Base-by-base conservation (phyloP, 2,888 invertebrate genomes). In the Spisula solida region DNA sequence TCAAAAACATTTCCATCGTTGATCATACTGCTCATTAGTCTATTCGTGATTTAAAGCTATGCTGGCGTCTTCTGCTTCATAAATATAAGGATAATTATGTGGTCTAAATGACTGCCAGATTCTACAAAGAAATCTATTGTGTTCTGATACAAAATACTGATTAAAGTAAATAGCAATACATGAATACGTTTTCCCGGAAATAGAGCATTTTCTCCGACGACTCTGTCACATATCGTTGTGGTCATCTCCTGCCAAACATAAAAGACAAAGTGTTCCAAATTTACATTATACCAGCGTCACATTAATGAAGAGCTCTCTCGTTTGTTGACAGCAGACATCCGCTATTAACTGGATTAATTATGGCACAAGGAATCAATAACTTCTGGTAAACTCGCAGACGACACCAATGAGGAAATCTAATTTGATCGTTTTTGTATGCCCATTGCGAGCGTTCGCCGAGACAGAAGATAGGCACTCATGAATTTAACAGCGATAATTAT, bases 331-430 rank as follows among this genome's bases (percentile, higher is more conserved):
- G 75, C 75, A 75, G 75, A 75, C 75, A 34, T 75, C 75, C 75
- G 75, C 75, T 75, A 75, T 75, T 75, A 75, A 75, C 75, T 75
- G 31, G 75, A 75, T 75, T 75, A 75, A 75, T 75, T 75, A 75
- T 75, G 75, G 75, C 75, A 75, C 31, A 34, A 75, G 31, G 75
- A 75, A 75, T 75, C 75, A 34, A 75, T 75, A 75, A 34, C 34
- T 34, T 31, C 34, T 75, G 75, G 31, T 31, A 75, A 1, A 75
- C 31, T 34, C 29, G 75, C 34, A 75, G 75, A 75, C 75, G 75
- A 75, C 75, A 75, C 14, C 75, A 31, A 34, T 75, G 75, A 34
- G 34, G 75, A 75, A 75, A 75, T 75, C 75, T 31, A 75, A 75
- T 75, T 75, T 75, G 75, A 75, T 75, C 75, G 60, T 75, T 75